Evolutionary conservation across 2,888 invertebrate species (phyloP).

Genomic region (Biston betularia): DNA sequence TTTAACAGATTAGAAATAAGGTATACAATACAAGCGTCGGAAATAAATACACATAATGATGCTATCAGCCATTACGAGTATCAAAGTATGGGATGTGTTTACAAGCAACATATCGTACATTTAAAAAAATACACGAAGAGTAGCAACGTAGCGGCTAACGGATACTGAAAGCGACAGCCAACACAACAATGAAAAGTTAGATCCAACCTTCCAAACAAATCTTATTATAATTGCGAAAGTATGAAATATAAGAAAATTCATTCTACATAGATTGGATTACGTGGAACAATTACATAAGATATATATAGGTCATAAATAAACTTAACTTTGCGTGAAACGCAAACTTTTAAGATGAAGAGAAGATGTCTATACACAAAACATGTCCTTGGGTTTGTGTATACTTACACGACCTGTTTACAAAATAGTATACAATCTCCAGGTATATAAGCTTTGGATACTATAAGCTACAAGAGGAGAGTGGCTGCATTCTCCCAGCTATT

Average conservation of each 20-base stretch:
- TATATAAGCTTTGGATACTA: no score
- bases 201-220: background rate
- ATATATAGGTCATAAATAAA: no score
- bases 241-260: background rate
- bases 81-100: conserved; percentile 10
- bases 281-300: no score
- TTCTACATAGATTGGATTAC: no score
- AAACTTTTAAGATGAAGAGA: no score
- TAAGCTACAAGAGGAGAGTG: no score
- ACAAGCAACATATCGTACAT: conserved; percentile 20
- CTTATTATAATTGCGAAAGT: background rate
- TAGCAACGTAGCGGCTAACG: conserved; percentile 23
- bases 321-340: no score
- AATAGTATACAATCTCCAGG: no score
- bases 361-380: no score
- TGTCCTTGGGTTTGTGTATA: no score
- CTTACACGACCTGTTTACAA: no score
- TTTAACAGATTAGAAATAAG: conserved; percentile 11
- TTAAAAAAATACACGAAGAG: conserved; percentile 17
- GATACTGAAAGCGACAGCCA: conserved; percentile 30
- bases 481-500: no score
- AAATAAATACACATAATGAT: conserved; percentile 11
- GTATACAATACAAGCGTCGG: conserved; percentile 20
- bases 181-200: conserved; percentile 7
- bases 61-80: conserved; percentile 3